phyloP scores from a whole-genome alignment of 2,797 vertebrate species.

The Loriculus beryllinus region DNA sequence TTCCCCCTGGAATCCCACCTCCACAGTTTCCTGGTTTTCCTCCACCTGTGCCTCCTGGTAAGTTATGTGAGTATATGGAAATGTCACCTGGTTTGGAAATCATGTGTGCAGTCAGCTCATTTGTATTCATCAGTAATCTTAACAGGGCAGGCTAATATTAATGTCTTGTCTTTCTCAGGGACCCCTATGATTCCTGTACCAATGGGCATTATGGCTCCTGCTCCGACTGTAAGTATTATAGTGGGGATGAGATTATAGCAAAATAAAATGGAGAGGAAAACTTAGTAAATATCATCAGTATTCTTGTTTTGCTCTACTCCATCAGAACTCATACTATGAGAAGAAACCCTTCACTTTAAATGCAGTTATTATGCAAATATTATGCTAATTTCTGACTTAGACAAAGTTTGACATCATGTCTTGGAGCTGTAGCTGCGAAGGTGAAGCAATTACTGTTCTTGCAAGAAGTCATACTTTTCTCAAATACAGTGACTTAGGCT shows the following conservation, averaged over 20 bases:
- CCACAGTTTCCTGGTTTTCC: conserved; percentile 96
- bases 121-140: not conserved
- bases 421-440: not conserved
- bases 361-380: not conserved
- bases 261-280: not conserved
- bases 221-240: conserved; percentile 83
- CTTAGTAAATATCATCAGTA: not conserved
- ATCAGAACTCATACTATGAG: not conserved
- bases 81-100: not conserved
- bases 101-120: not conserved
- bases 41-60: conserved; percentile 88
- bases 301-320: not conserved
- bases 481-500: not conserved
- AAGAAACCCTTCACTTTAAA: not conserved
- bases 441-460: not conserved
- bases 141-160: not conserved
- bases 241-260: not conserved
- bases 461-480: not conserved
- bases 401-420: not conserved
- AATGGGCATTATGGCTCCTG: conserved; percentile 94
- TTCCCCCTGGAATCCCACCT: conserved; percentile 94
- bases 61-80: conserved; percentile 29
- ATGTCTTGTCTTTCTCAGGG: conserved; percentile 73
- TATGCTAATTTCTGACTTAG: not conserved
- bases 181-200: conserved; percentile 97